Evolutionary conservation across 2,113 vertebrate genomes (phyloP).

Genomic region (Rhea americana): DNA sequence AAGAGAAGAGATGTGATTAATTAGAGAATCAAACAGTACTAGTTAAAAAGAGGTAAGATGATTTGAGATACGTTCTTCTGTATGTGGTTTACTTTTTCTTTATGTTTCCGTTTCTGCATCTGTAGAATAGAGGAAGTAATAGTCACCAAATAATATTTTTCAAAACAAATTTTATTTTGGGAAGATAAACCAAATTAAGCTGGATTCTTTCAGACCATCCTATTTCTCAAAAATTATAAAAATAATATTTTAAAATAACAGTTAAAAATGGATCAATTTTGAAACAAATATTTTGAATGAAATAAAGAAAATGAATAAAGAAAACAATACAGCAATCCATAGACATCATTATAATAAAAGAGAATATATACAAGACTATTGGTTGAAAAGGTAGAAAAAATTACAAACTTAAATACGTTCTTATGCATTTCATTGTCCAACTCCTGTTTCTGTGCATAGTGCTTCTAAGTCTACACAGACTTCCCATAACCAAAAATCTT

Average conservation of each 20-base stretch:
- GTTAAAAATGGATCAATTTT: neutral
- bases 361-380: neutral
- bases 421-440: neutral
- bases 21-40: neutral
- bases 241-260: neutral
- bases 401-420: neutral
- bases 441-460: neutral
- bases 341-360: neutral
- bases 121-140: neutral
- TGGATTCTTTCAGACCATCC: neutral
- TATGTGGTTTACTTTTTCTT: too few species aligned
- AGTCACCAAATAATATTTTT: too few species aligned
- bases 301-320: too few species aligned
- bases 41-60: too few species aligned
- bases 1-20: neutral
- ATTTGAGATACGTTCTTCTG: too few species aligned
- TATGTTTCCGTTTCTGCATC: neutral
- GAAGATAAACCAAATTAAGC: neutral
- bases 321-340: neutral
- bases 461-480: neutral
- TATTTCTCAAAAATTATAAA: neutral
- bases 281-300: neutral
- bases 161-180: too few species aligned
- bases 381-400: neutral
- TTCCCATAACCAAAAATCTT: neutral